Evolutionary conservation across 2,888 invertebrate genomes (phyloP).

Genomic region (Pandemis cinnamomeana): DNA sequence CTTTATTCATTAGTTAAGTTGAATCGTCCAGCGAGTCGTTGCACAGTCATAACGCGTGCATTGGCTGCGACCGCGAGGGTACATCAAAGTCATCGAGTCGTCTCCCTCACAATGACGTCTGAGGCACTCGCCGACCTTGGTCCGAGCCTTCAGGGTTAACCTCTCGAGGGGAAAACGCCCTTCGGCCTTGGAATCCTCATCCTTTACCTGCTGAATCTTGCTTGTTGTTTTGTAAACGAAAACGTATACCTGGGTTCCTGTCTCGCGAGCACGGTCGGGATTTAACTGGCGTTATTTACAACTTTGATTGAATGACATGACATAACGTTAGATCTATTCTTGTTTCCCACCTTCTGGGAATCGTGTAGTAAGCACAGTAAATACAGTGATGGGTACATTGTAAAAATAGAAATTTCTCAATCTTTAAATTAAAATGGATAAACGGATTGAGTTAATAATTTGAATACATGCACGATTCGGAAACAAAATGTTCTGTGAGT

Average conservation of each 20-base stretch:
- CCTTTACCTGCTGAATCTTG: constrained; percentile 65
- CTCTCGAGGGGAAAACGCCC: constrained; percentile 68
- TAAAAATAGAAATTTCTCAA: constrained; percentile 22
- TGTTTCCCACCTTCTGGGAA: constrained; percentile 31
- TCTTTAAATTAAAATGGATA: not conserved
- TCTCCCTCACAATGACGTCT: constrained; percentile 70
- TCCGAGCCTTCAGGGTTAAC: constrained; percentile 69
- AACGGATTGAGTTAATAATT: constrained; percentile 3
- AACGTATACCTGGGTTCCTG: constrained; percentile 16
- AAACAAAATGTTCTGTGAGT: not conserved
- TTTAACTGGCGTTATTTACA: constrained; percentile 34
- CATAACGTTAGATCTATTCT: constrained; percentile 42
- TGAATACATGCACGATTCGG: not conserved
- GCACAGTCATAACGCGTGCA: constrained; percentile 66
- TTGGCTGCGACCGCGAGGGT: constrained; percentile 69
- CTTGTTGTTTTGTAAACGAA: constrained; percentile 55
- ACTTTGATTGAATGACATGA: constrained; percentile 39
- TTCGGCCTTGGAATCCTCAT: constrained; percentile 64
- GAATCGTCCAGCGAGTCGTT: constrained; percentile 39
- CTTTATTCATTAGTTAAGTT: constrained; percentile 38
- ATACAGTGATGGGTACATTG: constrained; percentile 19
- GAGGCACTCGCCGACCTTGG: constrained; percentile 73
- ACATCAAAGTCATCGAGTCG: constrained; percentile 74
- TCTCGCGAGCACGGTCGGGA: constrained; percentile 7
- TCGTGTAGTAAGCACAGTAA: constrained; percentile 34